phyloP scores from a whole-genome alignment of 2,113 vertebrate genomes.

The Pluvianellus socialis region DNA sequence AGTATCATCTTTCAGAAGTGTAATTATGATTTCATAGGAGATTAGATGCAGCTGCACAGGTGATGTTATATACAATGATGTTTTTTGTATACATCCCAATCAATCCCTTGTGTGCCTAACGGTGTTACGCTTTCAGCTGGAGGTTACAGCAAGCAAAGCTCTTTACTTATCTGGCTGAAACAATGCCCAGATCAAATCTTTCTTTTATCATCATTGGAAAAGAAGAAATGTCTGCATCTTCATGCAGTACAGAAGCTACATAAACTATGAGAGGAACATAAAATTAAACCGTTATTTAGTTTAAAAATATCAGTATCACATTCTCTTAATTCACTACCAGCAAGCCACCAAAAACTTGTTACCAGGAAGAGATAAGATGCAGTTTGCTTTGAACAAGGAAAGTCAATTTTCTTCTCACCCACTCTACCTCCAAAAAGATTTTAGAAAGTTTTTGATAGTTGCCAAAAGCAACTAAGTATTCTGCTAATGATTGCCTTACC shows the following conservation, averaged over 20 bases:
- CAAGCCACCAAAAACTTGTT: not conserved
- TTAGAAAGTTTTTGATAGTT: not conserved
- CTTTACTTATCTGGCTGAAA: not conserved
- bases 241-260: not conserved
- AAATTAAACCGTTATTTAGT: not conserved
- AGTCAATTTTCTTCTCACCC: not conserved
- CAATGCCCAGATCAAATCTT: not conserved
- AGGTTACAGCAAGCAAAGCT: not conserved
- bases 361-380: not conserved
- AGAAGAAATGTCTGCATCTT: not conserved
- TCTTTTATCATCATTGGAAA: not conserved
- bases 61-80: not conserved
- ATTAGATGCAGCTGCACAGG: not conserved
- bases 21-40: not conserved
- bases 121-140: not conserved
- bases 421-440: not conserved
- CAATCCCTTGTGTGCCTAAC: not conserved
- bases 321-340: not conserved
- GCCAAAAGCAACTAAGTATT: not conserved
- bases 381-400: not conserved
- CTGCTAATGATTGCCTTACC: not conserved
- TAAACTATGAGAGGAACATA: not conserved
- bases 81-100: not conserved
- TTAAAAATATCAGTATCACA: not conserved
- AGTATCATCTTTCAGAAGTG: not conserved